These are phyloP conservation scores for Phalera bucephala DNA, from an alignment of 2,888 invertebrate species.

Conservation along the genomic window DNA sequence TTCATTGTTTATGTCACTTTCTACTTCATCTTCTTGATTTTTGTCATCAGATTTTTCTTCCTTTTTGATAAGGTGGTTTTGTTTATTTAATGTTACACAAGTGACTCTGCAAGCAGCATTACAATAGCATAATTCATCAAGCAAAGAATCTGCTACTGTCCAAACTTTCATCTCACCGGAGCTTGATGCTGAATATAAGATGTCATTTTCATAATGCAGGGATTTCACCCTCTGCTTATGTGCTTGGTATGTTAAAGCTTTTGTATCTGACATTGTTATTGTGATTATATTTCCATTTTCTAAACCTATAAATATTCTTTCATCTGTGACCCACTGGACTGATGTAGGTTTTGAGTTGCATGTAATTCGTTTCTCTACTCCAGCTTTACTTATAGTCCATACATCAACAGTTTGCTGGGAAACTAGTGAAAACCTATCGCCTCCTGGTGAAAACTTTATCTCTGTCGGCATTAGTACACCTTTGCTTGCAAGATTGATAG, in stretches of 20 bases:
- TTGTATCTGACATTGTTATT: conserved; percentile 77
- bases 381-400: conserved; percentile 91
- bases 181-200: conserved; percentile 89
- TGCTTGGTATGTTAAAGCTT: conserved; percentile 73
- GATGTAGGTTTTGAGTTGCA: conserved; percentile 88
- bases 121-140: conserved; percentile 81
- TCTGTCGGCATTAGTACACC: conserved; percentile 76
- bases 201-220: conserved; percentile 79
- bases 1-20: conserved; percentile 39
- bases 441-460: conserved; percentile 89
- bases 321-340: conserved; percentile 86
- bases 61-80: conserved; percentile 64
- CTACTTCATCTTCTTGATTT: conserved; percentile 28
- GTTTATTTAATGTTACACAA: conserved; percentile 85
- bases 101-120: conserved; percentile 89
- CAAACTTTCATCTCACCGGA: conserved; percentile 91
- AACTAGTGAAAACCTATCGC: conserved; percentile 89
- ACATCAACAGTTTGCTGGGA: conserved; percentile 89
- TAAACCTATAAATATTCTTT: conserved; percentile 86
- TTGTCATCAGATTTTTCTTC: conserved; percentile 52
- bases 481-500: conserved; percentile 91
- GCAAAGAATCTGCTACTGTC: conserved; percentile 62
- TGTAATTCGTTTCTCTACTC: conserved; percentile 85
- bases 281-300: conserved; percentile 88
- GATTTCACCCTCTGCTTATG: conserved; percentile 88